Percentiles rank a stretch among this genome's conserved stretches.
Conservation (phyloP, 2,113 vertebrate species). For the Barbus barbus region DNA sequence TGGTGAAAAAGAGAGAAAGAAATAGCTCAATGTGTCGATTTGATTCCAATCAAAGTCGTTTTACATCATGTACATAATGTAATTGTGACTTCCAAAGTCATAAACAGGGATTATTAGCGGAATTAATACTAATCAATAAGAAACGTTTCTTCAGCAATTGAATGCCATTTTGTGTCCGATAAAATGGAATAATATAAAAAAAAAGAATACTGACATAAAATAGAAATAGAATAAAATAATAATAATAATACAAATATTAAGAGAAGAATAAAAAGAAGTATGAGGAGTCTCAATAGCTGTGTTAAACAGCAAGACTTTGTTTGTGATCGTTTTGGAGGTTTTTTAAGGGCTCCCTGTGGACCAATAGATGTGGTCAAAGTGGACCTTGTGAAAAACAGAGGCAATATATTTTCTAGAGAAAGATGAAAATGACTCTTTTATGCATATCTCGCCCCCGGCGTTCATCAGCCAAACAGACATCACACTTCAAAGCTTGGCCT, state of each 20-base stretch:
- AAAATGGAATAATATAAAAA: too few species aligned
- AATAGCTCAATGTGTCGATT: background rate
- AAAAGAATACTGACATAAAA: background rate
- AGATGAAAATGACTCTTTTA: background rate
- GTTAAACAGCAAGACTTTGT: background rate
- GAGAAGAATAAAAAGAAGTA: background rate
- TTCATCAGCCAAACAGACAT: conserved; percentile 43
- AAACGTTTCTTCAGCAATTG: too few species aligned
- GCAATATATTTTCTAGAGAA: background rate
- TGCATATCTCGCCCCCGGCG: background rate
- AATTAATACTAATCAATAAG: background rate
- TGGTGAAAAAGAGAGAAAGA: background rate
- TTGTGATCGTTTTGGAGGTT: background rate
- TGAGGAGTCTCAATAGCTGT: background rate
- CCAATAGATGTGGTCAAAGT: conserved; percentile 8
- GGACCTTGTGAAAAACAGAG: background rate
- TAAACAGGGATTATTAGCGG: too few species aligned
- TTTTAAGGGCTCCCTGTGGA: conserved; percentile 21
- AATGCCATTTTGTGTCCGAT: background rate
- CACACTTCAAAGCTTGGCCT: conserved; percentile 46
- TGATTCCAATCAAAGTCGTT: too few species aligned
- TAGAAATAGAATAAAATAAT: too few species aligned
- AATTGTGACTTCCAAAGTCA: background rate
- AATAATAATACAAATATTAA: background rate
- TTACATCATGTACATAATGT: background rate